phyloP scores from a whole-genome alignment of 1,140 invertebrate species.

The Ditylenchus dipsaci region DNA sequence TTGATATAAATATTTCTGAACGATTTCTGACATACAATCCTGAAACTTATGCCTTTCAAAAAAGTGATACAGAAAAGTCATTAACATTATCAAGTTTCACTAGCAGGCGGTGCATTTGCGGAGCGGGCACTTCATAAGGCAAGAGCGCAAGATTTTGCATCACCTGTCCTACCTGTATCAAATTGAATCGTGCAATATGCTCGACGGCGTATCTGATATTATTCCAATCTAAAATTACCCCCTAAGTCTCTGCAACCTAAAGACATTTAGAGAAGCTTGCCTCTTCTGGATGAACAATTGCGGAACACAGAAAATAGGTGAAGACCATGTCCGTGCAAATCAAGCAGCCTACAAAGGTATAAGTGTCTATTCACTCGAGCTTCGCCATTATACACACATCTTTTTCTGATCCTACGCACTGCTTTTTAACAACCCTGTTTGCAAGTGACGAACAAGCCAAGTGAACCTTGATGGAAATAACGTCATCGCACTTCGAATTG shows the following conservation, averaged over 20 bases:
- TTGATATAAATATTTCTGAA: slow-evolving; percentile 34
- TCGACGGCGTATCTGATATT: slow-evolving; percentile 79
- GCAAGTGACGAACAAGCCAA: slow-evolving; percentile 65
- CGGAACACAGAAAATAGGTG: slow-evolving; percentile 88
- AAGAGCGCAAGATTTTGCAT: slow-evolving; percentile 78
- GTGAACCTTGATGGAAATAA: slow-evolving; percentile 76
- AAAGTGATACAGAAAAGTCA: neutral
- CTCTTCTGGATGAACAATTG: slow-evolving; percentile 89
- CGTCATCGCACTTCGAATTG: slow-evolving; percentile 75
- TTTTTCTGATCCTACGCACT: neutral
- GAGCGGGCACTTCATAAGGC: slow-evolving; percentile 45
- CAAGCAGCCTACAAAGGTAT: slow-evolving; percentile 51
- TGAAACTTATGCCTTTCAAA: slow-evolving; percentile 6
- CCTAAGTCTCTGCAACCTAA: slow-evolving; percentile 69
- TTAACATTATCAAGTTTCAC: slow-evolving; percentile 69
- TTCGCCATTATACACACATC: too few species aligned
- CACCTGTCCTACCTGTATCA: slow-evolving; percentile 82
- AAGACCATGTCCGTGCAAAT: slow-evolving; percentile 87
- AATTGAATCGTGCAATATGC: slow-evolving; percentile 80
- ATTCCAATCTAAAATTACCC: slow-evolving; percentile 69
- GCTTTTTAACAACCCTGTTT: slow-evolving; percentile 60
- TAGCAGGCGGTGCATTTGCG: slow-evolving; percentile 71
- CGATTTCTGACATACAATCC: slow-evolving; percentile 41
- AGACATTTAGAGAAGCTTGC: slow-evolving; percentile 73
- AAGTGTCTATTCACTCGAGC: too few species aligned